Percentiles rank a stretch among this genome's conserved stretches.
Evolutionary conservation across 2,797 vertebrate genomes (phyloP).

Genomic region (Bryconaethiops microstoma): DNA sequence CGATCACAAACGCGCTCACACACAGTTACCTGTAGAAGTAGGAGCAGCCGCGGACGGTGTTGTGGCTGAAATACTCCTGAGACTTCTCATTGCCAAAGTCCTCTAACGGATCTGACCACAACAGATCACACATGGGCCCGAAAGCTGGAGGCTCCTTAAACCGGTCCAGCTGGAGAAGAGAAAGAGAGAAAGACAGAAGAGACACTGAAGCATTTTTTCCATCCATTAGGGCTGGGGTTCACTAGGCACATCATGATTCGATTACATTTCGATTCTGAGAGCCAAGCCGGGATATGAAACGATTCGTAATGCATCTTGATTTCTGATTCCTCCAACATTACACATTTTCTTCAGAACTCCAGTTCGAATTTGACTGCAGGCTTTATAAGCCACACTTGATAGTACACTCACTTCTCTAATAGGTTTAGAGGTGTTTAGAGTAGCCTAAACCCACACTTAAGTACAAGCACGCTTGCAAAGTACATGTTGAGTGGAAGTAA

Average conservation of each 20-base stretch:
- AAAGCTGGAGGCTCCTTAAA: conserved; percentile 84
- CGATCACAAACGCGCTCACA: conserved; percentile 4
- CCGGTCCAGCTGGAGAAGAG: conserved; percentile 77
- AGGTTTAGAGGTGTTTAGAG: background rate
- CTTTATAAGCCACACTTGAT: too few relatives aligned
- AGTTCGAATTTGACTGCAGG: too few relatives aligned
- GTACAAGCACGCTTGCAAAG: background rate
- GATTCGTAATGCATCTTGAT: too few relatives aligned
- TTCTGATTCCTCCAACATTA: too few relatives aligned
- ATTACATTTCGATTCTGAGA: background rate
- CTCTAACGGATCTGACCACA: conserved; percentile 84
- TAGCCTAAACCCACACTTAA: background rate
- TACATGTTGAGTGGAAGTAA: too few relatives aligned
- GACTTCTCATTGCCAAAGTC: conserved; percentile 85
- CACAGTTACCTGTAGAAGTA: conserved; percentile 81
- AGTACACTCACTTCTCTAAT: background rate
- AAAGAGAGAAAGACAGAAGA: background rate
- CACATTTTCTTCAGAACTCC: too few relatives aligned
- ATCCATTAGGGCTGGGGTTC: background rate
- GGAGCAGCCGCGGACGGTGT: conserved; percentile 82
- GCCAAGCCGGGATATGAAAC: too few relatives aligned
- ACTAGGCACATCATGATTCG: background rate
- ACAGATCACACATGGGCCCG: conserved; percentile 83
- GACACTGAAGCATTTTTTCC: background rate
- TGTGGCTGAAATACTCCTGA: conserved; percentile 83